Percentiles rank a stretch among this genome's conserved stretches.
Evolutionary conservation across 1,140 invertebrate genomes (phyloP).

Genomic region (Rhynchophorus ferrugineus): DNA sequence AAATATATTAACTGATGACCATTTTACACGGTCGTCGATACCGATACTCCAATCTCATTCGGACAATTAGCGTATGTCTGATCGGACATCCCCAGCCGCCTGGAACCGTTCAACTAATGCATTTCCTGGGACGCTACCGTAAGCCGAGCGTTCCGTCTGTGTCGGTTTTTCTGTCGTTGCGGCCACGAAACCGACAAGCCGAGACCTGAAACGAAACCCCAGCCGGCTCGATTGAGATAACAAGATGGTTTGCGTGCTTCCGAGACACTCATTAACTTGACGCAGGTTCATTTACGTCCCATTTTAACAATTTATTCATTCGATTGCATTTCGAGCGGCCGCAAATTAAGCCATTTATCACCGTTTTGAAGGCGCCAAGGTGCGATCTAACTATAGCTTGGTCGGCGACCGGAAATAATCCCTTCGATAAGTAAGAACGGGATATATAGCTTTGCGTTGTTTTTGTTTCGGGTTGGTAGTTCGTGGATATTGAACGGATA

Average conservation of each 20-base stretch:
- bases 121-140: no score
- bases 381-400: neutral
- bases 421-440: neutral
- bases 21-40: no score
- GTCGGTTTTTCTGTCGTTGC: no score
- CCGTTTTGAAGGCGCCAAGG: neutral
- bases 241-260: neutral
- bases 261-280: neutral
- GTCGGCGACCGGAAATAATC: neutral
- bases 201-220: neutral
- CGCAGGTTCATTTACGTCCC: neutral
- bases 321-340: neutral
- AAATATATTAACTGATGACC: no score
- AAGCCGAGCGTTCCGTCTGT: no score
- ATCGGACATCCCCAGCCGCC: no score
- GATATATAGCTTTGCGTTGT: no score
- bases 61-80: no score
- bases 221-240: neutral
- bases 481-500: no score
- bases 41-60: no score
- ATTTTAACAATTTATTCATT: neutral
- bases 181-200: neutral
- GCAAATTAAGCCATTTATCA: neutral
- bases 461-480: no score
- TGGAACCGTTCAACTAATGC: no score